These are phyloP conservation scores for Aporrectodea caliginosa DNA, from an alignment of 1,140 invertebrate species.

Conservation along the genomic window DNA sequence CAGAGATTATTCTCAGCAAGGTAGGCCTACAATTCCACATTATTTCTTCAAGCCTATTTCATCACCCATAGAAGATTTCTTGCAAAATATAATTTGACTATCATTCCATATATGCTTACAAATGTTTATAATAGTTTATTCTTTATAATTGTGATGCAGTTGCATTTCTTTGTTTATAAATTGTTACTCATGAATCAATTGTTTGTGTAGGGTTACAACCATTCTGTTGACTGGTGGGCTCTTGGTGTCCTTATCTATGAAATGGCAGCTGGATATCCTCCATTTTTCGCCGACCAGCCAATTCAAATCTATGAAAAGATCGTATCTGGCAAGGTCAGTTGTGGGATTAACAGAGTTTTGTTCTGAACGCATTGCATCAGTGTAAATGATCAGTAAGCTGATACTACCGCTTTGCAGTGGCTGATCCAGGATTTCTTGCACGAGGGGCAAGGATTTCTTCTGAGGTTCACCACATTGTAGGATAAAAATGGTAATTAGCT, in stretches of 20 bases:
- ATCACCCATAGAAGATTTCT: too few species aligned
- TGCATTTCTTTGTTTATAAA: not conserved
- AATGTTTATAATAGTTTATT: too few species aligned
- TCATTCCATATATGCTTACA: too few species aligned
- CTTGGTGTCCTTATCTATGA: conserved; percentile 74
- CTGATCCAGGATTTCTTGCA: too few species aligned
- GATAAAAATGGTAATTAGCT: too few species aligned
- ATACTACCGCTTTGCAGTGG: too few species aligned
- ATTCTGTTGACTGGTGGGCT: conserved; percentile 95
- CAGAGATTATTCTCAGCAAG: conserved; percentile 38
- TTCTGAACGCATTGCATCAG: not conserved
- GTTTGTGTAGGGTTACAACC: conserved; percentile 76
- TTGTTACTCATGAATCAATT: too few species aligned
- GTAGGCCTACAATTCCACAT: too few species aligned
- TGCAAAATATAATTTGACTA: too few species aligned
- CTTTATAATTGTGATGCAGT: not conserved
- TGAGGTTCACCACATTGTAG: too few species aligned
- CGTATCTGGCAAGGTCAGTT: conserved; percentile 70
- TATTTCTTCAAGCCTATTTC: too few species aligned
- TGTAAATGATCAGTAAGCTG: not conserved
- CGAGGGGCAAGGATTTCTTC: too few species aligned
- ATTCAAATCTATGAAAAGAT: conserved; percentile 79
- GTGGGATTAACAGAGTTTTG: not conserved
- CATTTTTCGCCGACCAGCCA: conserved; percentile 56
- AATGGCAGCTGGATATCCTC: conserved; percentile 64